Conservation (phyloP, 2,797 vertebrate species). For the Eulemur rubriventer region DNA sequence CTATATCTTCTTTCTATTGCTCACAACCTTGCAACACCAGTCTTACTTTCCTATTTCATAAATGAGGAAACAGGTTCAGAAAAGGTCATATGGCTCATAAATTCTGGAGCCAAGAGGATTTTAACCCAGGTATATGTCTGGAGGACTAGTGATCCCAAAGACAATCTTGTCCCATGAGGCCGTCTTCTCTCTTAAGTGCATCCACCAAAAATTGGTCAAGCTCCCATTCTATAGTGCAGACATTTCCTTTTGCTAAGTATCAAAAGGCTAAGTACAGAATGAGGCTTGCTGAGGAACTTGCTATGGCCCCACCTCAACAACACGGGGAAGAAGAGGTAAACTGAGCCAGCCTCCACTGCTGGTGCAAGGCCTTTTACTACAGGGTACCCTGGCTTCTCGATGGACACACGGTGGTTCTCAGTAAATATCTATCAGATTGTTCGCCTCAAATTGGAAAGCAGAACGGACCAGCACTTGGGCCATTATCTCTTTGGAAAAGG, state of each 20-base stretch:
- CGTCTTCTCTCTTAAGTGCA: neutral
- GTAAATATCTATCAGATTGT: neutral
- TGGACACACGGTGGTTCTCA: neutral
- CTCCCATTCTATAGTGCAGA: neutral
- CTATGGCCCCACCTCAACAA: too few species aligned
- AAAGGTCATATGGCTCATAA: neutral
- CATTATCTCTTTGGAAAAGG: neutral
- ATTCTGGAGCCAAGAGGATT: neutral
- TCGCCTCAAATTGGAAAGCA: neutral
- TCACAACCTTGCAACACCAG: neutral
- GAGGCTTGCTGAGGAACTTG: neutral
- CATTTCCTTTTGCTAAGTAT: too few species aligned
- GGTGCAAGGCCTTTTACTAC: neutral
- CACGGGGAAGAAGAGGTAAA: neutral
- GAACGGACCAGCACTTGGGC: neutral
- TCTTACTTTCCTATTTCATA: neutral
- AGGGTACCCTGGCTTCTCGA: neutral
- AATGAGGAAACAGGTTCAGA: neutral
- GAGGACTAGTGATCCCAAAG: neutral
- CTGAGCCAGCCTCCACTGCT: rapidly evolving
- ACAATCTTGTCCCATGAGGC: neutral
- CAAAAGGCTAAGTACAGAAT: neutral
- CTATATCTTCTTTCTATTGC: neutral
- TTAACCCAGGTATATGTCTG: neutral
- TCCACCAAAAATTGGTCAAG: neutral